Evolutionary conservation across 2,888 invertebrate genomes (phyloP).

Genomic region (Drosophila kuntzei): DNA sequence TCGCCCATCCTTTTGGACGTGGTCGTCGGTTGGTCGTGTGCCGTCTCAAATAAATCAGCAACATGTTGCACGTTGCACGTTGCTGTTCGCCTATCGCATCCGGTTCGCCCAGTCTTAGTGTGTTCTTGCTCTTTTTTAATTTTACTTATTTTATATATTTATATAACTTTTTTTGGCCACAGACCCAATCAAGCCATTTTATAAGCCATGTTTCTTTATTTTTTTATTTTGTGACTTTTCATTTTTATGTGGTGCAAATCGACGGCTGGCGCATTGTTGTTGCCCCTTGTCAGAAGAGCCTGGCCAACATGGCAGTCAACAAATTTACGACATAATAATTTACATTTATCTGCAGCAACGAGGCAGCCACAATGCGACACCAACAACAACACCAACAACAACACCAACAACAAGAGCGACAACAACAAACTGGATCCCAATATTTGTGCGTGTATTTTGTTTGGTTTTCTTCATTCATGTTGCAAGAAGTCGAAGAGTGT

Average conservation of each 20-base stretch:
- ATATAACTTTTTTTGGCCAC: constrained; percentile 8
- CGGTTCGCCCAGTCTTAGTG: constrained; percentile 72
- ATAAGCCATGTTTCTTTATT: constrained; percentile 47
- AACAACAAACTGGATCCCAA: constrained; percentile 60
- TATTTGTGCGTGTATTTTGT: constrained; percentile 54
- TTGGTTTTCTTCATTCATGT: constrained; percentile 23
- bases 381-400: constrained; percentile 44
- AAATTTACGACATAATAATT: constrained; percentile 85
- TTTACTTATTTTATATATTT: constrained; percentile 6
- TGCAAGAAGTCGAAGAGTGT: constrained; percentile 17
- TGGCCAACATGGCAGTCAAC: constrained; percentile 80
- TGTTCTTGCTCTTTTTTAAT: constrained; percentile 27
- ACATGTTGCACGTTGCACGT: constrained; percentile 40
- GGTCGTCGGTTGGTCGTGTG: constrained; percentile 74
- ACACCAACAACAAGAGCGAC: constrained; percentile 17
- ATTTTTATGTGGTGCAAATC: constrained; percentile 53
- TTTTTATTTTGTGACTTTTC: constrained; percentile 26
- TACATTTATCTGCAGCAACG: constrained; percentile 85
- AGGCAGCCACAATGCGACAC: constrained; percentile 67
- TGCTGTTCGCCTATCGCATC: constrained; percentile 71
- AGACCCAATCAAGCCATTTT: constrained; percentile 80
- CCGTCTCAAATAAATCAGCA: constrained; percentile 74
- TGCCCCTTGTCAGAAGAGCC: constrained; percentile 58
- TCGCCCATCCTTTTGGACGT: constrained; percentile 57
- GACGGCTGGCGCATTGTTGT: constrained; percentile 68